Evolutionary conservation across 2,888 invertebrate species (phyloP), one percentile per base, ranked within the genome.

Genomic region (Drosophila vallismaia): DNA sequence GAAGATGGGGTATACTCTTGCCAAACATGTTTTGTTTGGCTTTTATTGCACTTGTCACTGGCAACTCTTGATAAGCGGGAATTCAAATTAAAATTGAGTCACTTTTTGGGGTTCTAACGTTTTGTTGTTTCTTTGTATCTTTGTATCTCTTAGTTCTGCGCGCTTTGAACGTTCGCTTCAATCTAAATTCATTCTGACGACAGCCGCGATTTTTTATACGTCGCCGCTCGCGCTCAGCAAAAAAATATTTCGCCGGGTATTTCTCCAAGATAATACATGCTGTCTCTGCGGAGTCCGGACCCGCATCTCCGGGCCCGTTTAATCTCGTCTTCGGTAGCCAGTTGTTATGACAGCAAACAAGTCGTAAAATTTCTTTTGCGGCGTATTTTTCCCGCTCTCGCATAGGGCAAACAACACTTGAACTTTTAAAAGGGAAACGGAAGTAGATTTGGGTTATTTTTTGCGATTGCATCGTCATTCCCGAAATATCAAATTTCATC

Each of bases 171-270:
- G 87, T 78, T 80, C 75, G 85, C 75, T 85, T 89, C 88, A 89
- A 88, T 91, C 89, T 91, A 89, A 91, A 81, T 88, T 73, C 79
- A 82, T 87, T 89, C 88, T 88, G 85, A 88, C 71, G 78, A 81
- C 40, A 82, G 80, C 79, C 84, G 78, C 82, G 82, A 88, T 86
- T 84, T 89, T 91, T 89, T 91, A 91, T 91, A 77, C 77, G 68
- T 68, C 66, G 52, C 45, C 57, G 70, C 58, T 49, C 57, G 62
- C 70, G 60, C 58, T 52, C 66, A 63, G 51, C 67, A 14, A 51
- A 44, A 58, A 53, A 58, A 56, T 60, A 26, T 69, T 73, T 83
- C 77, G 84, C 86, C 88, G 84, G 88, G 71, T 80, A 59, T 48
- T 55, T 40, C 40, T 49, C 31, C 33, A 8, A 29, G 14, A 28